Conservation (phyloP, 2,888 invertebrate genomes). For the Encarsia formosa region DNA sequence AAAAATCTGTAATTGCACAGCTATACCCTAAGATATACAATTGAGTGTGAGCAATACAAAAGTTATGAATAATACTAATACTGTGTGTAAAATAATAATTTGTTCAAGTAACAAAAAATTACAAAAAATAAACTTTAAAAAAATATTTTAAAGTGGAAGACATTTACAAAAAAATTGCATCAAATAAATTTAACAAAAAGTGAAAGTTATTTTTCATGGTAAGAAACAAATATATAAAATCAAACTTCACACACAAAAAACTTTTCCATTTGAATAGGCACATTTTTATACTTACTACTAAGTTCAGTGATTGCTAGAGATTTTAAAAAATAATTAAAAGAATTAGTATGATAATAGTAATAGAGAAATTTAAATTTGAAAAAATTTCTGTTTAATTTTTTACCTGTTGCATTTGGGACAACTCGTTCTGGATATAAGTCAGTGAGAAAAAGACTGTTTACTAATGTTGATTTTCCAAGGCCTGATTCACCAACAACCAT, state of each 20-base stretch:
- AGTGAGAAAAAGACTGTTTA: conserved; percentile 90
- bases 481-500: conserved; percentile 94
- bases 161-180: too few species aligned
- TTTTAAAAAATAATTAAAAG: conserved; percentile 32
- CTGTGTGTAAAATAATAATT: neutral
- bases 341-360: too few species aligned
- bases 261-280: conserved; percentile 16
- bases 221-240: too few species aligned
- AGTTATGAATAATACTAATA: neutral
- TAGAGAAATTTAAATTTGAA: neutral
- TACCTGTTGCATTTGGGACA: conserved; percentile 83
- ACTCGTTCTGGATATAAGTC: conserved; percentile 92
- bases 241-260: too few species aligned
- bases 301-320: conserved; percentile 51
- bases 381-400: conserved; percentile 32
- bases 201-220: too few species aligned
- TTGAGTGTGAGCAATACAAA: neutral
- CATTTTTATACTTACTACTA: conserved; percentile 23
- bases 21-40: neutral
- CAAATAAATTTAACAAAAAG: too few species aligned
- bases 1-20: neutral
- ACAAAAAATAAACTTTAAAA: neutral
- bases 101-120: neutral
- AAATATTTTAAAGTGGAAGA: conserved; percentile 4
- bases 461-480: conserved; percentile 91